Evolutionary conservation across 2,797 vertebrate genomes (phyloP).

Genomic region (Poecilia wingei): DNA sequence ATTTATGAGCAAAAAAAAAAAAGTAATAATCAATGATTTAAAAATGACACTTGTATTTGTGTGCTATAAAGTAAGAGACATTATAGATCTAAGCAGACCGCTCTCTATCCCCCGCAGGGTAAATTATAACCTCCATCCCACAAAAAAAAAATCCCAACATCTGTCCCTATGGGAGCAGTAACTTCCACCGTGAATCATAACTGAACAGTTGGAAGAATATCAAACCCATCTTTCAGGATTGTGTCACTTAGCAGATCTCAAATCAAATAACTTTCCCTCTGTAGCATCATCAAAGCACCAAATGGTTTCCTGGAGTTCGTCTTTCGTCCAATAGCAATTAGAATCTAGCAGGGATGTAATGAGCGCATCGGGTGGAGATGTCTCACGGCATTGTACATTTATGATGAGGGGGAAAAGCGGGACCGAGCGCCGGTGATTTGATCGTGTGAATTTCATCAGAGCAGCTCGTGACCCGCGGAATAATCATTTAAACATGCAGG

Average conservation of each 20-base stretch:
- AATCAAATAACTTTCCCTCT: slow-evolving; percentile 51
- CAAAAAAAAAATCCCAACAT: slow-evolving; percentile 11
- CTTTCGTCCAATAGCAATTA: slow-evolving; percentile 41
- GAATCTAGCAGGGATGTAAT: slow-evolving; percentile 15
- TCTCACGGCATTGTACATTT: slow-evolving; percentile 54
- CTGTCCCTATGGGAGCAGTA: slow-evolving; percentile 31
- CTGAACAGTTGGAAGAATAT: slow-evolving; percentile 36
- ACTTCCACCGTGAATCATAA: slow-evolving; percentile 40
- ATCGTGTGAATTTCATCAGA: slow-evolving; percentile 23
- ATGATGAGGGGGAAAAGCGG: slow-evolving; percentile 29
- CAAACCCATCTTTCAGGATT: slow-evolving; percentile 37
- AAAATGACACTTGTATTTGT: slow-evolving; percentile 29
- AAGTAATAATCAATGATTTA: slow-evolving; percentile 17
- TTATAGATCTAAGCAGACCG: slow-evolving; percentile 25
- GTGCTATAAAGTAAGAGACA: slow-evolving; percentile 17
- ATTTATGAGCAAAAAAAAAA: slow-evolving; percentile 18
- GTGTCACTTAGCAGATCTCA: slow-evolving; percentile 41
- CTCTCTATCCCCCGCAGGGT: slow-evolving; percentile 17
- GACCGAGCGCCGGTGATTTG: slow-evolving; percentile 22
- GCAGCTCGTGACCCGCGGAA: slow-evolving; percentile 23
- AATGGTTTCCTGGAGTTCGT: slow-evolving; percentile 35
- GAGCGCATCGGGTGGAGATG: slow-evolving; percentile 31
- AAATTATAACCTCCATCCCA: slow-evolving; percentile 33
- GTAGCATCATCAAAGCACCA: slow-evolving; percentile 43
- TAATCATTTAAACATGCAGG: slow-evolving; percentile 23